Evolutionary conservation across 2,888 invertebrate species (phyloP).

Genomic region (Auanema freiburgensis): DNA sequence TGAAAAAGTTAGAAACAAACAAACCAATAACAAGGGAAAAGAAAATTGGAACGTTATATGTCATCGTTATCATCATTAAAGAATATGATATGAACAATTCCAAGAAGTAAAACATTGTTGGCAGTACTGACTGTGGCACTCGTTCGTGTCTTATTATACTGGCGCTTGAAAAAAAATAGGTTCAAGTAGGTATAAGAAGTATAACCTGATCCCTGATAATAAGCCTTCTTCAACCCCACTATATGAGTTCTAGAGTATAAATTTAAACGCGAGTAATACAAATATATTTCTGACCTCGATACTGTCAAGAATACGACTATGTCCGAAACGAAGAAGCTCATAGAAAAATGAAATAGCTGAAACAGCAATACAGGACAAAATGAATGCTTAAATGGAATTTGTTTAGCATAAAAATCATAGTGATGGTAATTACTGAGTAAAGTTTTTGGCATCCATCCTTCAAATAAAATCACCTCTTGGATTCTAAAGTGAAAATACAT

Average conservation of each 20-base stretch:
- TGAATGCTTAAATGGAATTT: conserved; percentile 39
- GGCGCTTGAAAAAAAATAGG: too few relatives aligned
- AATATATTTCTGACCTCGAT: too few relatives aligned
- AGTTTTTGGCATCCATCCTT: conserved; percentile 48
- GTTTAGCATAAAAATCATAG: too few relatives aligned
- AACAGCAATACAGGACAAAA: conserved; percentile 53
- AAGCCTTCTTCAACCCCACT: too few relatives aligned
- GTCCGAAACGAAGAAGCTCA: conserved; percentile 35
- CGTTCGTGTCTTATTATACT: too few relatives aligned
- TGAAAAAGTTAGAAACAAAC: conserved; percentile 7
- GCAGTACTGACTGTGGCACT: too few relatives aligned
- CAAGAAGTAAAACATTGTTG: conserved; percentile 40
- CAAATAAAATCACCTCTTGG: conserved; percentile 50
- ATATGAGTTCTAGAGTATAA: too few relatives aligned
- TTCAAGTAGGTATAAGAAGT: too few relatives aligned
- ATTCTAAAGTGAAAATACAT: conserved; percentile 61
- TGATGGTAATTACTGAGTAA: conserved; percentile 25
- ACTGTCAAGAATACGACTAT: too few relatives aligned
- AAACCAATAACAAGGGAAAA: conserved; percentile 19
- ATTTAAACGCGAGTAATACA: too few relatives aligned
- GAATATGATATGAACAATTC: conserved; percentile 49
- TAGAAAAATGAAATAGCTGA: conserved; percentile 38
- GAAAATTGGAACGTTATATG: conserved; percentile 54
- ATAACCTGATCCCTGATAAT: too few relatives aligned
- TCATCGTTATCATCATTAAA: conserved; percentile 57